Evolutionary conservation across 2,797 vertebrate genomes (phyloP).

Genomic region (Cirrhinus molitorella): DNA sequence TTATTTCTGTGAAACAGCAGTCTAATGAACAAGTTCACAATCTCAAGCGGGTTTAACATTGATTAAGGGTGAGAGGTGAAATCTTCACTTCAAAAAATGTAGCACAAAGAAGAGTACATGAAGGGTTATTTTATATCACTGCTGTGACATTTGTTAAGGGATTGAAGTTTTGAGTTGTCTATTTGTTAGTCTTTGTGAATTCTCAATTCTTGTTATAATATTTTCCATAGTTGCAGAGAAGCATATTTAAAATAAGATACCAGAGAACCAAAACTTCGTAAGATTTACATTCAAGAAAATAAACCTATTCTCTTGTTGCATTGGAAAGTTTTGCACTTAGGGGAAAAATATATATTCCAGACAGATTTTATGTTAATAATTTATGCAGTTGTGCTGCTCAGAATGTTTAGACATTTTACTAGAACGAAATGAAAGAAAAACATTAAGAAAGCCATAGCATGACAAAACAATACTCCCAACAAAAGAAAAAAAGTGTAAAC

Average conservation of each 20-base stretch:
- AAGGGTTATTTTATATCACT: neutral
- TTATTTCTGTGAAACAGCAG: constrained; percentile 14
- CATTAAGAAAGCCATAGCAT: neutral
- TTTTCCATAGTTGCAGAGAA: neutral
- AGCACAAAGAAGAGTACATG: neutral
- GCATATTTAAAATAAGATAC: neutral
- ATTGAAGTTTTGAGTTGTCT: neutral
- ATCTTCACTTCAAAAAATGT: neutral
- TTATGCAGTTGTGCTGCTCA: neutral
- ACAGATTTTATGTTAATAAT: neutral
- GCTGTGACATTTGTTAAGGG: neutral
- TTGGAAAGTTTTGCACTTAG: neutral
- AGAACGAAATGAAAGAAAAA: neutral
- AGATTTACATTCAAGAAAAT: neutral
- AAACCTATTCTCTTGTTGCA: neutral
- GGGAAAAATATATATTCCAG: neutral
- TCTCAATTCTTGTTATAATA: neutral
- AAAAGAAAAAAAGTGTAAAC: neutral
- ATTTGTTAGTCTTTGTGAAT: neutral
- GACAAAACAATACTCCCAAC: neutral
- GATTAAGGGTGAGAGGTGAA: neutral
- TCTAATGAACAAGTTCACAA: constrained; percentile 31
- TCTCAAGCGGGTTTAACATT: constrained; percentile 17
- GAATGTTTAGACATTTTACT: neutral
- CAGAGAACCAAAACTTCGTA: neutral